These are phyloP conservation scores for Rhinella marina DNA, from an alignment of 2,797 vertebrate species.

Conservation along the genomic window DNA sequence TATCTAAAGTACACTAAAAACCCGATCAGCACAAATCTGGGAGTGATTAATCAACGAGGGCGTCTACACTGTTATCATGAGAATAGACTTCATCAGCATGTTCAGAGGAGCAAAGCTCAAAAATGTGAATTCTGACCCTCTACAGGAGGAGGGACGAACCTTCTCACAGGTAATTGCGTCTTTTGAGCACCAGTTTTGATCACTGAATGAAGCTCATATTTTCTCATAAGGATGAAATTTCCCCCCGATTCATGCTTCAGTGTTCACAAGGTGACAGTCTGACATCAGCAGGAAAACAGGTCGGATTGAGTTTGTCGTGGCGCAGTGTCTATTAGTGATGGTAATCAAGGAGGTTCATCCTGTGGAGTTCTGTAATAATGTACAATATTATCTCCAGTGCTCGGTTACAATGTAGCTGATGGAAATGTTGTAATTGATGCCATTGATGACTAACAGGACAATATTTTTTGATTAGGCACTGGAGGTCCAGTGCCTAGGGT, in stretches of 20 bases:
- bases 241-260: background rate
- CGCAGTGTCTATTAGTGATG: background rate
- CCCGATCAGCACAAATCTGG: conserved; percentile 43
- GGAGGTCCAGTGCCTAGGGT: no score
- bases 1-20: conserved; percentile 56
- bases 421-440: no score
- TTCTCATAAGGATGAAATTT: conserved; percentile 24
- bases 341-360: background rate
- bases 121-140: background rate
- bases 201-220: background rate
- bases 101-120: background rate
- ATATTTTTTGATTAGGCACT: no score
- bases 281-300: background rate
- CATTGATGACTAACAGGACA: no score
- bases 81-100: conserved; percentile 52
- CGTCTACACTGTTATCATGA: conserved; percentile 35
- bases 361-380: background rate
- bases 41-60: conserved; percentile 51
- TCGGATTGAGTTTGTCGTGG: conserved; percentile 10
- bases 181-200: background rate
- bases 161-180: background rate
- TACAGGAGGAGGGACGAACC: background rate
- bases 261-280: conserved; percentile 5
- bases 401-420: background rate
- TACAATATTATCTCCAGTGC: background rate